Evolutionary conservation across 2,888 invertebrate genomes (phyloP), one percentile per base, ranked within the genome.

Genomic region (Ellobium chinense): DNA sequence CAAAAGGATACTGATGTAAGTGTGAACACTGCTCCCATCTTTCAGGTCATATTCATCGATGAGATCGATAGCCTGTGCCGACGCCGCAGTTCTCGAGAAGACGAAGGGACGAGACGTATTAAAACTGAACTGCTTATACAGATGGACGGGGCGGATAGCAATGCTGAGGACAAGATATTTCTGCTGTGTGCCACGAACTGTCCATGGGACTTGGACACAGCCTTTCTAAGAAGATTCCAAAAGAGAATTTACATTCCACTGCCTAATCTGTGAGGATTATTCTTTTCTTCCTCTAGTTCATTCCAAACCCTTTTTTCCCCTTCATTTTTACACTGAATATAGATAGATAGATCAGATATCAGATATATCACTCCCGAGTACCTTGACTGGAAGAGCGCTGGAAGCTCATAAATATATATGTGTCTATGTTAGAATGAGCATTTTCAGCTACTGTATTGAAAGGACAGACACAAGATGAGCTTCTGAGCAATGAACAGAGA

Each of bases 131-230:
- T 95, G 14, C 92, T 95, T 87, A 93, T 93, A 78, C 94, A 95
- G 89, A 92, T 95, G 83, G 94, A 94, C 84, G 92, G 91, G 60
- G 90, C 91, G 75, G 89, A 89, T 76, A 90, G 86, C 78, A 84
- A 74, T 18, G 76, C 79, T 54, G 78, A 84, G 14, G 89, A 89
- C 54, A 86, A 87, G 39, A 88, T 93, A 82, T 92, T 94, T 83
- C 87, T 95, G 24, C 90, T 95, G 34, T 94, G 94, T 86, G 95
- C 95, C 24, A 95, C 95, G 2, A 95, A 95, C 89, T 95, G 95
- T 86, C 95, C 95, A 0, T 95, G 95, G 95, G 95, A 95, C 82
- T 90, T 95, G 36, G 95, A 95, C 86, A 89, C 94, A 0, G 95
- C 95, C 0, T 94, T 95, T 85, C 87, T 95, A 77, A 87, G 95